phyloP scores from a whole-genome alignment of 2,888 invertebrate species.

The Desoria tigrina region DNA sequence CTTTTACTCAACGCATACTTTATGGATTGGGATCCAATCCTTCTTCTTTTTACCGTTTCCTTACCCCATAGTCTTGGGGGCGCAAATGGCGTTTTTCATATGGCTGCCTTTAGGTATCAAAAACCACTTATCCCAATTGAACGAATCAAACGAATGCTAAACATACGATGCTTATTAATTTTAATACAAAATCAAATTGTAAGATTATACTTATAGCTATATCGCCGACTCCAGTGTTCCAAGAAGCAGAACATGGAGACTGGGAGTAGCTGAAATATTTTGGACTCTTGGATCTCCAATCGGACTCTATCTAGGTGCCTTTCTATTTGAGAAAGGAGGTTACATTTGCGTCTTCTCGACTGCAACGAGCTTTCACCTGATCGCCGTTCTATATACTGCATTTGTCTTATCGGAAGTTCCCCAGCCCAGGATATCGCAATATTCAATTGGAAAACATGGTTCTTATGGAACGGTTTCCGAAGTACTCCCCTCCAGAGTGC shows the following conservation, averaged over 20 bases:
- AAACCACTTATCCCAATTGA: too few species aligned
- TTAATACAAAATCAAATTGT: neutral
- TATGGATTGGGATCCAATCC: slow-evolving; percentile 48
- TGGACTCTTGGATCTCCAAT: slow-evolving; percentile 51
- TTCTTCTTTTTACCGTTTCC: slow-evolving; percentile 48
- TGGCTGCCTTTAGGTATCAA: slow-evolving; percentile 52
- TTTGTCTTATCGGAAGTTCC: slow-evolving; percentile 52
- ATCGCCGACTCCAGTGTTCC: slow-evolving; percentile 52
- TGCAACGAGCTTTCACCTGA: slow-evolving; percentile 43
- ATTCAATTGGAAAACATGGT: slow-evolving; percentile 46
- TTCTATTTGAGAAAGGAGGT: slow-evolving; percentile 48
- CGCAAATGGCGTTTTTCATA: slow-evolving; percentile 51
- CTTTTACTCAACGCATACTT: slow-evolving; percentile 50
- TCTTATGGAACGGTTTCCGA: slow-evolving; percentile 45
- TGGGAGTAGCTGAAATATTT: slow-evolving; percentile 51
- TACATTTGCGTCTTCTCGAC: slow-evolving; percentile 51
- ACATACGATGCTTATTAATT: too few species aligned
- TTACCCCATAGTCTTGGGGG: slow-evolving; percentile 52
- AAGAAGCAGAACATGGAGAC: slow-evolving; percentile 49
- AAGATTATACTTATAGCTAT: slow-evolving; percentile 36
- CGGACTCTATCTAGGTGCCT: slow-evolving; percentile 49
- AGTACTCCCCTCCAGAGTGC: slow-evolving; percentile 28
- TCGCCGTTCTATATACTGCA: slow-evolving; percentile 47
- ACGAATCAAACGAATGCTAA: neutral
- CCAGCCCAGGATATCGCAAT: slow-evolving; percentile 40